These are phyloP conservation scores for Montipora sp. DNA, from an alignment of 64 coral and sea anemone species.

Conservation along the genomic window DNA sequence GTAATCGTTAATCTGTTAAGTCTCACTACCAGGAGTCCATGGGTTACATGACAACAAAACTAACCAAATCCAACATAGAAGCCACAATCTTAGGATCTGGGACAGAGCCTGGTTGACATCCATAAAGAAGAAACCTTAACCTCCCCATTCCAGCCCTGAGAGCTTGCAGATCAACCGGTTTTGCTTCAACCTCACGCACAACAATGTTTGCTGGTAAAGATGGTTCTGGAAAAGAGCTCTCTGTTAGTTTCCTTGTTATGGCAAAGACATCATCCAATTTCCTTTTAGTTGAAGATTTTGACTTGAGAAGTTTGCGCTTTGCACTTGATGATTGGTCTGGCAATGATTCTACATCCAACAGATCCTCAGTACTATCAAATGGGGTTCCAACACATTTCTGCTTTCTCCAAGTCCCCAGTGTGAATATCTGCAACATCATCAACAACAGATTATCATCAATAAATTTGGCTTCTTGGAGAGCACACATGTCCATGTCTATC, in stretches of 20 bases:
- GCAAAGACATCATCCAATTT: constrained; percentile 84
- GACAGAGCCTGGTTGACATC: constrained; percentile 77
- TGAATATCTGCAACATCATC: constrained; percentile 67
- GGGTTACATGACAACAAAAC: background rate
- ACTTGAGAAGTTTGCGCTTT: constrained; percentile 76
- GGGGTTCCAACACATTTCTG: constrained; percentile 73
- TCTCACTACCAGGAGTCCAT: no score
- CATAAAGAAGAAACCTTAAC: constrained; percentile 73
- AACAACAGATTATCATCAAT: no score
- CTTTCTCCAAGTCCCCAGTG: constrained; percentile 81
- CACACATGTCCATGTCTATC: no score
- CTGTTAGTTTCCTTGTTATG: constrained; percentile 15
- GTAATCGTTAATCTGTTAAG: no score
- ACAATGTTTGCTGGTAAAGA: constrained; percentile 71
- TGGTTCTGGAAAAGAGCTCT: background rate
- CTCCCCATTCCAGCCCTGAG: constrained; percentile 84
- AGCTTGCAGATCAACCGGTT: constrained; percentile 80
- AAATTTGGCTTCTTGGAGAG: no score
- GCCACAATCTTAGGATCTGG: constrained; percentile 86
- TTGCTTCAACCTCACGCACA: constrained; percentile 82
- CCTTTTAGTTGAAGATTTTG: constrained; percentile 71
- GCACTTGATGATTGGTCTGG: constrained; percentile 57
- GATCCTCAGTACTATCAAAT: constrained; percentile 68
- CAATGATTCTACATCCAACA: constrained; percentile 55
- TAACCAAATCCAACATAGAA: constrained; percentile 88